A percentile compares a stretch with the other conserved stretches of the same genome.
phyloP scores from a whole-genome alignment of 2,113 vertebrate species.

The Rhynchopsitta pachyrhyncha region DNA sequence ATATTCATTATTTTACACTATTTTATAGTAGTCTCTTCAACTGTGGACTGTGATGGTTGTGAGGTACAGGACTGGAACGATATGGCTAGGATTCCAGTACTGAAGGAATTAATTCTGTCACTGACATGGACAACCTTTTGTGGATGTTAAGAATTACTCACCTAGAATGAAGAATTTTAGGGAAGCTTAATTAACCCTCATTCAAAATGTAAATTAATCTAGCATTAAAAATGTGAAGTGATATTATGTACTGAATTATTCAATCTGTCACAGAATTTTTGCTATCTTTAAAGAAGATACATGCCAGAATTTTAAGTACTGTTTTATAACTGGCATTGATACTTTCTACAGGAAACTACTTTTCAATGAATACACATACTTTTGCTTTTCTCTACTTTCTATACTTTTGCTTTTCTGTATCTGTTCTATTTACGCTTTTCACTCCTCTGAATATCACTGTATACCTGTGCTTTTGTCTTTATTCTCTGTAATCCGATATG shows the following conservation, averaged over 20 bases:
- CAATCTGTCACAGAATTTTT: not conserved
- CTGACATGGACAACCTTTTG: not conserved
- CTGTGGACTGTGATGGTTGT: not conserved
- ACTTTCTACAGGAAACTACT: not conserved
- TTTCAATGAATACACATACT: not conserved
- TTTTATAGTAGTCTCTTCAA: not conserved
- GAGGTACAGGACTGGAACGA: not conserved
- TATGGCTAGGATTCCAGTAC: not conserved
- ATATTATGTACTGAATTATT: not conserved
- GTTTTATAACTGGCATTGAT: not conserved
- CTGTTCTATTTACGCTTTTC: not conserved
- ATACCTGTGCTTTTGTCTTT: constrained; percentile 50
- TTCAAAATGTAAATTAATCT: not conserved
- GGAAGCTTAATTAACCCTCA: not conserved
- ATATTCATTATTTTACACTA: not conserved
- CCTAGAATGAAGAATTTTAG: not conserved
- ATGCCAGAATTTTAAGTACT: not conserved
- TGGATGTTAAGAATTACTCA: not conserved
- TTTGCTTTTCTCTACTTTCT: constrained; percentile 8
- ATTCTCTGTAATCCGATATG: not conserved
- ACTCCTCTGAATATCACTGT: constrained; percentile 46
- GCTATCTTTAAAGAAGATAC: not conserved
- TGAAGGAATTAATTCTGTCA: not conserved
- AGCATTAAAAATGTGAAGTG: not conserved
- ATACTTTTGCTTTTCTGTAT: not conserved